Percentiles rank a stretch among this genome's conserved stretches.
Evolutionary conservation across 2,888 invertebrate genomes (phyloP).

Genomic region (Lasioglossum leucozonium): DNA sequence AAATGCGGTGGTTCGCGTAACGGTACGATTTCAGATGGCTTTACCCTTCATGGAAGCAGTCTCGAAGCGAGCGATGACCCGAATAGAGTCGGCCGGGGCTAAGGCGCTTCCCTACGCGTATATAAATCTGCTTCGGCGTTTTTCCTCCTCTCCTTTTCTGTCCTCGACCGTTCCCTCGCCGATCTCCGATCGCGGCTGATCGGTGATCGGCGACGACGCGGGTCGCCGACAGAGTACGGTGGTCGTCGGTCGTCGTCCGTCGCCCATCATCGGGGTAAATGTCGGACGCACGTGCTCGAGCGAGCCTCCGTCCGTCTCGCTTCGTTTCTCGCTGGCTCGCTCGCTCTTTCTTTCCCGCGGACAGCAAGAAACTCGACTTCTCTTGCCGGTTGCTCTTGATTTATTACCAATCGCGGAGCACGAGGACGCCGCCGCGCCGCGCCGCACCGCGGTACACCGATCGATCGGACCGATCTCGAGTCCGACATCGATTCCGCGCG

Average conservation of each 20-base stretch:
- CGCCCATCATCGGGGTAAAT: constrained; percentile 53
- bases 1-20: constrained; percentile 72
- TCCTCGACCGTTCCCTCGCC: constrained; percentile 14
- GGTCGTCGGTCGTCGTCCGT: not conserved
- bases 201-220: not conserved
- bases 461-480: constrained; percentile 2
- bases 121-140: constrained; percentile 62
- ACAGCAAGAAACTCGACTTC: constrained; percentile 59
- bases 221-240: constrained; percentile 8
- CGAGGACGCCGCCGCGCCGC: constrained; percentile 23
- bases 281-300: constrained; percentile 61
- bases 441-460: constrained; percentile 10
- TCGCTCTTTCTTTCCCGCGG: not conserved
- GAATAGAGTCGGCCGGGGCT: constrained; percentile 73
- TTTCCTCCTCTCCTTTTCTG: constrained; percentile 13
- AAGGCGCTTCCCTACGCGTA: constrained; percentile 58
- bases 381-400: constrained; percentile 59
- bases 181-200: not conserved
- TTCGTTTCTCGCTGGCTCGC: constrained; percentile 4
- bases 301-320: not conserved
- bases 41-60: constrained; percentile 82
- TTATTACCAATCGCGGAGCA: constrained; percentile 58
- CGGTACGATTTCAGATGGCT: constrained; percentile 80
- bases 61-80: constrained; percentile 72
- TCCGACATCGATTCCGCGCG: not conserved